A percentile compares a stretch with the other conserved stretches of the same genome.
These are phyloP conservation scores for Dendroctonus valens DNA, from an alignment of 1,140 invertebrate species.

Conservation along the genomic window DNA sequence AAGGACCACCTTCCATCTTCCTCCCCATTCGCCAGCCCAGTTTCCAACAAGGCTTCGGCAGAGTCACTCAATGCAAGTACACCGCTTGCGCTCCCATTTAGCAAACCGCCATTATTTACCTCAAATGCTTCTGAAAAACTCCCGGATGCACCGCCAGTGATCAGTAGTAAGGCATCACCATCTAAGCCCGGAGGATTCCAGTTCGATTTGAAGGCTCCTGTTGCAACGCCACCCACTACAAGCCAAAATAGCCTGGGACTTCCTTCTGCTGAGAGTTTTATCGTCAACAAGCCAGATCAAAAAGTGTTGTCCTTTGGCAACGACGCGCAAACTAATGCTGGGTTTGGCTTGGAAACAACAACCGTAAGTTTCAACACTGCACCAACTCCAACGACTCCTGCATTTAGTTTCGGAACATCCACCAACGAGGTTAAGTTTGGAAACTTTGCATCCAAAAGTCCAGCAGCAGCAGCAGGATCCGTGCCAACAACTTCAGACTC, in stretches of 20 bases:
- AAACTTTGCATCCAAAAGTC: too few relatives aligned
- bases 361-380: not conserved
- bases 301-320: not conserved
- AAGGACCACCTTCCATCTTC: too few relatives aligned
- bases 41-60: too few relatives aligned
- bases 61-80: too few relatives aligned
- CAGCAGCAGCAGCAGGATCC: too few relatives aligned
- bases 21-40: too few relatives aligned
- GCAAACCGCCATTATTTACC: too few relatives aligned
- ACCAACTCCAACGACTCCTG: not conserved
- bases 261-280: too few relatives aligned
- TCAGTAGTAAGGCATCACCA: not conserved
- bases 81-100: too few relatives aligned
- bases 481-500: too few relatives aligned
- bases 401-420: not conserved
- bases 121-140: not conserved
- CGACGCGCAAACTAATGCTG: not conserved
- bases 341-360: conserved; percentile 11
- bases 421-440: not conserved
- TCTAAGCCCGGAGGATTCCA: conserved; percentile 4
- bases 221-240: not conserved
- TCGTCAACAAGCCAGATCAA: too few relatives aligned
- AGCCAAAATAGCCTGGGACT: too few relatives aligned
- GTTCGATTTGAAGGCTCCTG: not conserved
- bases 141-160: not conserved